These are phyloP conservation scores for Parnassius smintheus DNA, from an alignment of 2,888 invertebrate genomes.

Conservation along the genomic window DNA sequence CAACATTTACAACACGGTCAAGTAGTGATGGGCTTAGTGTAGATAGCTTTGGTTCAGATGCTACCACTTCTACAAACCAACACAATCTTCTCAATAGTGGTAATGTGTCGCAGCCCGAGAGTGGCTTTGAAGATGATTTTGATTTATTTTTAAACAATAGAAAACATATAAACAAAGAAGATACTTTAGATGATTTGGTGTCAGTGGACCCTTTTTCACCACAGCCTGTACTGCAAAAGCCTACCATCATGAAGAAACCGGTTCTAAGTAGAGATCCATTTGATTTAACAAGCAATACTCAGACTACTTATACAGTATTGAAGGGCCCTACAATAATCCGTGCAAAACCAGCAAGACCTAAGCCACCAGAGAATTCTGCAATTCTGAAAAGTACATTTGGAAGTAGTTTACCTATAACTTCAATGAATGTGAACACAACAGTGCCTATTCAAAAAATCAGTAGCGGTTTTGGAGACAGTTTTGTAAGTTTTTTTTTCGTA, in stretches of 20 bases:
- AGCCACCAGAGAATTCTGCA: slow-evolving; percentile 76
- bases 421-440: slow-evolving; percentile 69
- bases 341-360: slow-evolving; percentile 81
- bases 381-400: slow-evolving; percentile 66
- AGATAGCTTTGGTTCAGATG: slow-evolving; percentile 88
- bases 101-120: slow-evolving; percentile 86
- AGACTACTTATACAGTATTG: slow-evolving; percentile 47
- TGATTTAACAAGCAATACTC: slow-evolving; percentile 78
- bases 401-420: slow-evolving; percentile 49
- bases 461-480: slow-evolving; percentile 60
- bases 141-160: slow-evolving; percentile 82
- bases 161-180: slow-evolving; percentile 61
- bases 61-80: slow-evolving; percentile 80
- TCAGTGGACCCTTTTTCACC: slow-evolving; percentile 81
- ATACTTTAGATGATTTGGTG: slow-evolving; percentile 78
- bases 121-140: slow-evolving; percentile 92
- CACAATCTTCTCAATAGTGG: slow-evolving; percentile 80
- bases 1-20: slow-evolving; percentile 87
- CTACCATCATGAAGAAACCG: slow-evolving; percentile 72
- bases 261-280: slow-evolving; percentile 83
- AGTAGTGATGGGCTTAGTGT: slow-evolving; percentile 88
- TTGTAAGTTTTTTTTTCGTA: slow-evolving; percentile 51
- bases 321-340: slow-evolving; percentile 89
- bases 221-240: slow-evolving; percentile 52
- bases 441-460: slow-evolving; percentile 67